Conservation (phyloP, 2,888 invertebrate genomes). For the Sphaerophoria rueppellii region DNA sequence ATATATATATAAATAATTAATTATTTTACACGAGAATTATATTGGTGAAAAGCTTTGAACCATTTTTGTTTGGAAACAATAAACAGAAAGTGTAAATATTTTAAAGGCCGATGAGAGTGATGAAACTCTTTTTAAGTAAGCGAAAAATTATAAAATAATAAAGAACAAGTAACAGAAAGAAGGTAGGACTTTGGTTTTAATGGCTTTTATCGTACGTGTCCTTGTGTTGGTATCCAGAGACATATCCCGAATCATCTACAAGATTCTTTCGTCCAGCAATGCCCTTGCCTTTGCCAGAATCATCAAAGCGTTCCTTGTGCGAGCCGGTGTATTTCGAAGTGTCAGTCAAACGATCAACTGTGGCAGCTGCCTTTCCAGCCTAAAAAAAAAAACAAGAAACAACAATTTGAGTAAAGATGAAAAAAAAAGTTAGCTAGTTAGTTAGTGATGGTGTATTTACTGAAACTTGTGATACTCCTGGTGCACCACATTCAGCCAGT, state of each 20-base stretch:
- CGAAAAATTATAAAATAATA: conserved; percentile 52
- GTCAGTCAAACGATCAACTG: conserved; percentile 89
- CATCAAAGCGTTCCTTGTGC: conserved; percentile 93
- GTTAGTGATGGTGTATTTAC: conserved; percentile 72
- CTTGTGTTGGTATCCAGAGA: conserved; percentile 92
- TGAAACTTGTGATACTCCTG: conserved; percentile 84
- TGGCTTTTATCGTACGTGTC: conserved; percentile 88
- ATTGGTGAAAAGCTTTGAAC: conserved; percentile 52
- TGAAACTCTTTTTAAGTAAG: conserved; percentile 36
- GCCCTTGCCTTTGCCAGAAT: conserved; percentile 92
- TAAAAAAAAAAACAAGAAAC: conserved; percentile 67
- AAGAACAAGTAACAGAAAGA: conserved; percentile 14
- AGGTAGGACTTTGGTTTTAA: conserved; percentile 74
- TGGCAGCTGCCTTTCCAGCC: conserved; percentile 82
- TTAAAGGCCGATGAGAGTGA: conserved; percentile 15
- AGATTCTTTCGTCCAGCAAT: conserved; percentile 91
- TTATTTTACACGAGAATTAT: conserved; percentile 44
- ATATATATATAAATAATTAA: conserved; percentile 26
- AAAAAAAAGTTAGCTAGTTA: not conserved
- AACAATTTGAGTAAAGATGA: not conserved
- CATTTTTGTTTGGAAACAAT: not conserved
- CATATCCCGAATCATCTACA: conserved; percentile 90
- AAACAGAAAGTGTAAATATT: conserved; percentile 33
- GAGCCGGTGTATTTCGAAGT: conserved; percentile 94
- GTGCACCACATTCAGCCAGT: conserved; percentile 90